Conservation (phyloP, 2,113 vertebrate species). For the Gallinago paraguaiae region DNA sequence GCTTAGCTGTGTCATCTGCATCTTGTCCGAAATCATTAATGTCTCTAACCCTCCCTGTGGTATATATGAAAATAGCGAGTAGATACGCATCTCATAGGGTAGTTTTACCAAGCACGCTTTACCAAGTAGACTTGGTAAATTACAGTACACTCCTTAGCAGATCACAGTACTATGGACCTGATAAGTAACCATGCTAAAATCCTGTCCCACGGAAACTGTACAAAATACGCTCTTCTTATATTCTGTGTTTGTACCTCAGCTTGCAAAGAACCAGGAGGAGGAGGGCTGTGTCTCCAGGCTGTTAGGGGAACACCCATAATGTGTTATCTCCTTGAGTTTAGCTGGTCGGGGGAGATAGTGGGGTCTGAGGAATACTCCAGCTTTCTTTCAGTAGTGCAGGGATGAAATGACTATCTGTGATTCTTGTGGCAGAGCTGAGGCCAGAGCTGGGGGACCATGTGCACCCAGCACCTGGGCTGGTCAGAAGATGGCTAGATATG, state of each 20-base stretch:
- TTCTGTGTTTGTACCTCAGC: background rate
- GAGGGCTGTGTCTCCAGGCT: background rate
- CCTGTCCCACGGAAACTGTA: background rate
- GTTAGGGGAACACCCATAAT: background rate
- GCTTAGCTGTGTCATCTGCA: conserved; percentile 37
- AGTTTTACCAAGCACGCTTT: background rate
- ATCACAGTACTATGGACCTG: background rate
- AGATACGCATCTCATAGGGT: background rate
- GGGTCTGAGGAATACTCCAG: background rate
- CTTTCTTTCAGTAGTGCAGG: background rate
- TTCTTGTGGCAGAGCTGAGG: background rate
- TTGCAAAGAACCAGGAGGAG: background rate
- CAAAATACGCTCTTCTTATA: background rate
- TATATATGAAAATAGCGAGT: background rate
- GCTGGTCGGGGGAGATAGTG: background rate
- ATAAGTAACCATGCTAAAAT: background rate
- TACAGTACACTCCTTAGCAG: background rate
- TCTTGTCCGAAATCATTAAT: conserved; percentile 43
- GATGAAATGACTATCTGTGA: background rate
- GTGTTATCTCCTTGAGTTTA: background rate
- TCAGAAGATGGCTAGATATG: background rate
- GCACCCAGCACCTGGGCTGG: background rate
- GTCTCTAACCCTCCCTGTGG: background rate
- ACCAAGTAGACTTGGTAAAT: background rate
- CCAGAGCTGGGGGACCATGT: background rate